These are phyloP conservation scores for Drosophila flavopinicola DNA, from an alignment of 2,888 invertebrate genomes.

Conservation along the genomic window DNA sequence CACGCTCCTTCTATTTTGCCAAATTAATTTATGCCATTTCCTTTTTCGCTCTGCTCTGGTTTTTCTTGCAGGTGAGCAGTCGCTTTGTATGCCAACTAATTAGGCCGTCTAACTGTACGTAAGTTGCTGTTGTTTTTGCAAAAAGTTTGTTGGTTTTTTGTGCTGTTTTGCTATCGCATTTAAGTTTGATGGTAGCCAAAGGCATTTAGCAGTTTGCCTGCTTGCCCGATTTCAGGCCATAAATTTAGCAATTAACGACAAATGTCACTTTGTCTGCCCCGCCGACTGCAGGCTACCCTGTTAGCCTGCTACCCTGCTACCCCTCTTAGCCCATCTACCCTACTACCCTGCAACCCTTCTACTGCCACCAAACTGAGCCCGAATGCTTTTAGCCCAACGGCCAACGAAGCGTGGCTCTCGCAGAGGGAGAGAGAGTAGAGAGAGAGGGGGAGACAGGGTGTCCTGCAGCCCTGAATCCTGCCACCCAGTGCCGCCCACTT, in stretches of 20 bases:
- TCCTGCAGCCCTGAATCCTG: not conserved
- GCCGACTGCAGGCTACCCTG: conserved; percentile 40
- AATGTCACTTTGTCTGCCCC: conserved; percentile 76
- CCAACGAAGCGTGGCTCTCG: conserved; percentile 65
- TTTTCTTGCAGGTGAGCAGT: conserved; percentile 45
- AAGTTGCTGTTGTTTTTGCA: conserved; percentile 25
- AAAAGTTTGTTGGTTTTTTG: not conserved
- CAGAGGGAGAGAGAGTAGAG: no score
- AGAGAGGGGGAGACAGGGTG: no score
- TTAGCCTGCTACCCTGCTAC: conserved; percentile 2
- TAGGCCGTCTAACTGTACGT: conserved; percentile 53
- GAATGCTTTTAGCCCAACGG: conserved; percentile 65
- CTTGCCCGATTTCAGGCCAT: conserved; percentile 62
- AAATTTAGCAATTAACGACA: conserved; percentile 80
- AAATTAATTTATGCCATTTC: conserved; percentile 25
- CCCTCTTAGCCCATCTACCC: not conserved
- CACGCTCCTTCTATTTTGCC: not conserved
- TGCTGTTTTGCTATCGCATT: conserved; percentile 8
- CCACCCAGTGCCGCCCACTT: conserved; percentile 57
- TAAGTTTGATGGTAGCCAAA: conserved; percentile 23
- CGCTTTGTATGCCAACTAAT: conserved; percentile 47
- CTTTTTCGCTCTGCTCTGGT: not conserved
- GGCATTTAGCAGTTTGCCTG: conserved; percentile 35
- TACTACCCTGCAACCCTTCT: conserved; percentile 22
- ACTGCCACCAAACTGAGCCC: not conserved